Base-by-base conservation (phyloP, 2,797 vertebrate species). In the Manis javanica region DNA sequence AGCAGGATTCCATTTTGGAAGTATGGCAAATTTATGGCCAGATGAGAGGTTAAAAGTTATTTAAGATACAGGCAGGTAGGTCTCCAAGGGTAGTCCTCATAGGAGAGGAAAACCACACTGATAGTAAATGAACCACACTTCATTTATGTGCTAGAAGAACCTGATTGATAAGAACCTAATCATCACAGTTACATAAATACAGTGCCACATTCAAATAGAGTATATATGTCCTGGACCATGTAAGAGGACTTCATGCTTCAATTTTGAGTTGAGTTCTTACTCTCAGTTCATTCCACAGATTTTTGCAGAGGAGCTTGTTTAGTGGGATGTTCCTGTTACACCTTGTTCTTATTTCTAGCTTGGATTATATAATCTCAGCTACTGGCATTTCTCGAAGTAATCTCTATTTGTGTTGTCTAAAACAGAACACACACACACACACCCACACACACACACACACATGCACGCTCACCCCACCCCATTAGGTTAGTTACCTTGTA, bases 341-440 rank as follows among this genome's bases (percentile, higher is more conserved):
- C 63, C 12, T 77, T 83, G 39, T 94, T 89, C 85, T 85, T 90
- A 53, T 71, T 93, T 96, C 74, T 63, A 86, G 64, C 68, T 75
- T 90, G 59, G 29, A 21, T 92, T 94, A 75, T 69, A 63, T 92
- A 96, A 84, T 93, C 74, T 95, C 16, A 69, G n/a, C 81, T 81
- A 69, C 46, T 92, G 51, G 21, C 34, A 14, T 84, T 82, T 89
- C n/a, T 78, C 59, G n/a, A 69, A 51, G 46, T 83, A 81, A 79
- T 66, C 71, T 95, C 42, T 81, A 3, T 91, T 97, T 57, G 12
- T 91, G 51, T 46, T 46, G 46, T 46, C 46, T 46, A 46, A 94
- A 96, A 68, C 19, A 37, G 26, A 86, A 8, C 26, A 64, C 34
- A 51, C 19, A 63, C 15, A 74, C 4, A 10, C 14, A 34, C 29